Evolutionary conservation across 2,797 vertebrate genomes (phyloP), one percentile per base, ranked within the genome.

Genomic region (Micrastur ruficollis): DNA sequence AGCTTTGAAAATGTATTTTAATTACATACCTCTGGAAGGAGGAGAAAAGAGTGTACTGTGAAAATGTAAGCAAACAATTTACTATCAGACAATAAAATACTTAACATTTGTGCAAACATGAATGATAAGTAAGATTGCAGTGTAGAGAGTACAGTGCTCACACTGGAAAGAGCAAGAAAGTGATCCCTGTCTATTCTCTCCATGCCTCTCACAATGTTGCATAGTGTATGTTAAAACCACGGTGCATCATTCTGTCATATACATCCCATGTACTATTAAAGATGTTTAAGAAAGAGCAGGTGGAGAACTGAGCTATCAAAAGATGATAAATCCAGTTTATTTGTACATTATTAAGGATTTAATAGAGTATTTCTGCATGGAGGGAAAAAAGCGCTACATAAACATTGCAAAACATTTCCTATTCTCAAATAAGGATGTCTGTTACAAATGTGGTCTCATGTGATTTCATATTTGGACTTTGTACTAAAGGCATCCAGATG

Each of bases 401-500:
- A 95, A 96, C 85, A 82, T 65, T 90, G 40, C 16, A 94, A 50
- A 95, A 73, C 50, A 5, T 71, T 94, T 93, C 63, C 31, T 63
- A 13, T 67, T 80, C 55, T 85, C 40, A 29, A 13, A 74, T 36
- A 86, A 86, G 20, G 9, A 46, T n/a, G 21, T 47, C 74, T 90
- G n/a, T 61, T 82, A 76, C 38, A 89, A 95, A 84, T 26, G 21
- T 76, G 47, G 21, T 82, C 88, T 78, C 90, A 47, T 34, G 40
- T 65, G 95, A 70, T 78, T 95, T 82, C 6, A 4, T 89, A 53
- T 93, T 90, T 95, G 78, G 83, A 58, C 78, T 87, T 81, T 56
- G 38, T 80, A 84, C 29, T 74, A 80, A 85, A 91, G 17, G 44
- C 26, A 90, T 86, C 73, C 94, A 95, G 94, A 93, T 95, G 95